These are phyloP conservation scores for Parazoanthus swiftii DNA, from an alignment of 92 coral and sea anemone genomes.

Conservation along the genomic window DNA sequence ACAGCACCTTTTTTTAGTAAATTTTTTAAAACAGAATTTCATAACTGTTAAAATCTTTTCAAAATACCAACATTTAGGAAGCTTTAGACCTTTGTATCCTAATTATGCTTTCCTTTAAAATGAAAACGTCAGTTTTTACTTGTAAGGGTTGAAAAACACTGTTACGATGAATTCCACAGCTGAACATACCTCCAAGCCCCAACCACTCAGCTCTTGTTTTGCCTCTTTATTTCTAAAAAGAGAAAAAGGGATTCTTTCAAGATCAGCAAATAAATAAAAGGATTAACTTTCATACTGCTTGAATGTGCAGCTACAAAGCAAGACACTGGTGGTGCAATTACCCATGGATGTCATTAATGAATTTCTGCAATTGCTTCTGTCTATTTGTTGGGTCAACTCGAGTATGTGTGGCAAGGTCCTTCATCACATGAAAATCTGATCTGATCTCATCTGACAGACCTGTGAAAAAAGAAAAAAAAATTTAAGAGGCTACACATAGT, in stretches of 20 bases:
- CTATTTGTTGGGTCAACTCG: slow-evolving; percentile 79
- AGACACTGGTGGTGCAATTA: neutral
- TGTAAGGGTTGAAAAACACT: too few relatives aligned
- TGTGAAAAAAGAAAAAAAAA: neutral
- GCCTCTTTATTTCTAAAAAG: slow-evolving; percentile 59
- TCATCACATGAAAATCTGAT: slow-evolving; percentile 85
- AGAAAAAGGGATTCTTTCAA: neutral
- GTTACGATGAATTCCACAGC: too few relatives aligned
- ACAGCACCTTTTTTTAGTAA: too few relatives aligned
- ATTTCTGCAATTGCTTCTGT: slow-evolving; percentile 56
- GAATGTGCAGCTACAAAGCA: neutral
- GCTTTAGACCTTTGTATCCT: too few relatives aligned
- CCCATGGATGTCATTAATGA: slow-evolving; percentile 74
- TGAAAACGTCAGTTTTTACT: too few relatives aligned
- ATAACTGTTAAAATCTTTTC: too few relatives aligned
- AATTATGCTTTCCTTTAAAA: too few relatives aligned
- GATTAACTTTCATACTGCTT: too few relatives aligned
- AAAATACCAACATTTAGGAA: too few relatives aligned
- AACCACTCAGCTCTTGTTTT: slow-evolving; percentile 68
- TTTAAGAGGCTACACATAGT: neutral
- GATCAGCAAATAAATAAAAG: neutral
- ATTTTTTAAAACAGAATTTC: too few relatives aligned
- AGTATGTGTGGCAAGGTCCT: slow-evolving; percentile 89
- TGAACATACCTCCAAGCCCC: slow-evolving; percentile 71
- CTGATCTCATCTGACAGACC: slow-evolving; percentile 98